A percentile compares a stretch with the other conserved stretches of the same genome.
Conservation (phyloP, 2,797 vertebrate genomes). For the Sus cebifrons region DNA sequence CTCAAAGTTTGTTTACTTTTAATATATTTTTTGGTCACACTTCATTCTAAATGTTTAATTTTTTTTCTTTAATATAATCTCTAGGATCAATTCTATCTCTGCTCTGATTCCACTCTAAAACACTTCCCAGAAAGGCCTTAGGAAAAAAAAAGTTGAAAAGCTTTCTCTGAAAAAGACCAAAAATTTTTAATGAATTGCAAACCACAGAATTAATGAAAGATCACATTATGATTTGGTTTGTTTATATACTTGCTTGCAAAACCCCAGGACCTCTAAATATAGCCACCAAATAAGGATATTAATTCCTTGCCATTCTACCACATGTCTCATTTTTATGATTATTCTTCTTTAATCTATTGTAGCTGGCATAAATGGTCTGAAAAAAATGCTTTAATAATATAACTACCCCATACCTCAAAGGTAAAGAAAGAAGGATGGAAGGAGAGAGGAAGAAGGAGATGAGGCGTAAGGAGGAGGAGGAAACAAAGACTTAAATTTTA, state of each 20-base stretch:
- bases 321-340: conserved; percentile 64
- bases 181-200: conserved; percentile 53
- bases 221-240: conserved; percentile 55
- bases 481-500: background rate
- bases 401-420: conserved; percentile 37
- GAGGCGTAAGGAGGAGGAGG: background rate
- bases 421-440: background rate
- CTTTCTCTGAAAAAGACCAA: conserved; percentile 42
- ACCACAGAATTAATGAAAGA: conserved; percentile 56
- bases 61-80: conserved; percentile 15
- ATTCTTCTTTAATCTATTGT: conserved; percentile 62
- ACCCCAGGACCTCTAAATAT: conserved; percentile 62
- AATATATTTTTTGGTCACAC: conserved; percentile 8
- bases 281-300: conserved; percentile 66
- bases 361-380: conserved; percentile 41
- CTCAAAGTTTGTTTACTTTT: conserved; percentile 21
- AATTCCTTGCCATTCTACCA: conserved; percentile 57
- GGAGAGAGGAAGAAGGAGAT: background rate
- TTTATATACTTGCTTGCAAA: conserved; percentile 70
- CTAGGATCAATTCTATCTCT: conserved; percentile 27
- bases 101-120: conserved; percentile 41
- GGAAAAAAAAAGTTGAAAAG: background rate
- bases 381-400: conserved; percentile 51
- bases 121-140: conserved; percentile 32
- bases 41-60: conserved; percentile 49